Evolutionary conservation across 2,888 invertebrate species (phyloP), one percentile per base, ranked within the genome.

Genomic region (Coelinius sp.): DNA sequence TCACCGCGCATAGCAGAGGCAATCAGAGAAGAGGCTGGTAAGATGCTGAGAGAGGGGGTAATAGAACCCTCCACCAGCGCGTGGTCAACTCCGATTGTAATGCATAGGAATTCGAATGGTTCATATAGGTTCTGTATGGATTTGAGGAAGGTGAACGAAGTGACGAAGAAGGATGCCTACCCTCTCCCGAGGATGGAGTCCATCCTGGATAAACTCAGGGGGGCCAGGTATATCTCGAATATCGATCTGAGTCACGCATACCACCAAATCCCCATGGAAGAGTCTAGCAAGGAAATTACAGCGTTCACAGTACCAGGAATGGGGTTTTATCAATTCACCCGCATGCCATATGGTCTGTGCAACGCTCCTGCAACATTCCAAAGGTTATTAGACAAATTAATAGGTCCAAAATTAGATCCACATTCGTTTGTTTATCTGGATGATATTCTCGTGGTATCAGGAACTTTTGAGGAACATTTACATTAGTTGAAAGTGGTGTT

Each of bases 361-460:
- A n/a, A n/a, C n/a, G n/a, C n/a, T n/a, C n/a, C n/a, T 0, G 80
- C 82, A 0, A 82, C 82, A 1, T 84, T 77, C 65, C 83, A 83
- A 65, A 69, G 81, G 0, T 53, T 83, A 5, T 73, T 84, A 0
- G 83, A 84, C 27, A 62, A 49, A 2, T 67, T 84, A 1, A 59
- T 83, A 0, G 79, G 52, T 0, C 67, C 67, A 22, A 12, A 35
- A 1, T 27, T 67, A 49, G 67, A 67, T 12, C 67, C 67, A 4
- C 27, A 31, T 6, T 25, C 52, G 1, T 67, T 67, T 35, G 67
- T 38, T 0, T 67, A 52, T 17, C 20, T 67, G 2, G 67, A 53
- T 22, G 52, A 67, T 53, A 67, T 67, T 1, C 31, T 67, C 12
- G 27, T 67, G 0, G 24, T 59, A 3, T 52, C 68, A 25, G 41